Percentiles rank a stretch among this genome's conserved stretches.
Conservation (phyloP, 2,888 invertebrate species). For the Drosophila dives region DNA sequence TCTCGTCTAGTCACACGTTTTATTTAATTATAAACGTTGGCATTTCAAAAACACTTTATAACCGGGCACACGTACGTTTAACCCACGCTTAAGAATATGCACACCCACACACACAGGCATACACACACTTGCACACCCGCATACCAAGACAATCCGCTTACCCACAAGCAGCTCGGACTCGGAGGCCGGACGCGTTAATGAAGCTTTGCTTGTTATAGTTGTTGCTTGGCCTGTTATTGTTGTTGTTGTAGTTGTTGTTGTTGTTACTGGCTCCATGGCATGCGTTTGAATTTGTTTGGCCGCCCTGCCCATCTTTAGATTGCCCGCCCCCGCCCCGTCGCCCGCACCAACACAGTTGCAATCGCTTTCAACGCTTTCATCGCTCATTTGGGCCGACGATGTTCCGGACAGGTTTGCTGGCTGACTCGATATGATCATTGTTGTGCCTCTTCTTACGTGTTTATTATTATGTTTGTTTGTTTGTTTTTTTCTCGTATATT, state of each 20-base stretch:
- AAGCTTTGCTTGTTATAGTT: slow-evolving; percentile 59
- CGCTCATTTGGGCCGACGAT: slow-evolving; percentile 49
- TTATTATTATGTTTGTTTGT: slow-evolving; percentile 4
- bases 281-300: slow-evolving; percentile 46
- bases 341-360: slow-evolving; percentile 57
- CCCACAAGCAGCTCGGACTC: slow-evolving; percentile 71
- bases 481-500: slow-evolving; percentile 14
- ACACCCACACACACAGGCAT: neutral
- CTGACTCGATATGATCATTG: slow-evolving; percentile 71
- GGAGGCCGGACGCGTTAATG: slow-evolving; percentile 77
- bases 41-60: slow-evolving; percentile 76
- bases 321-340: slow-evolving; percentile 1
- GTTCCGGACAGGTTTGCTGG: slow-evolving; percentile 64
- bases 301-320: slow-evolving; percentile 41
- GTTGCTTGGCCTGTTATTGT: slow-evolving; percentile 26
- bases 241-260: slow-evolving; percentile 20
- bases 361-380: slow-evolving; percentile 54
- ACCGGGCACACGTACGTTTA: slow-evolving; percentile 38
- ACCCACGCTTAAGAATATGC: neutral
- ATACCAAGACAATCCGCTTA: slow-evolving; percentile 56
- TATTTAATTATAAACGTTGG: slow-evolving; percentile 76
- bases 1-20: slow-evolving; percentile 63
- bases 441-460: slow-evolving; percentile 11
- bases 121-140: neutral
- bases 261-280: slow-evolving; percentile 24